Conservation (phyloP, 2,113 vertebrate species). For the Tachysurus fulvidraco region DNA sequence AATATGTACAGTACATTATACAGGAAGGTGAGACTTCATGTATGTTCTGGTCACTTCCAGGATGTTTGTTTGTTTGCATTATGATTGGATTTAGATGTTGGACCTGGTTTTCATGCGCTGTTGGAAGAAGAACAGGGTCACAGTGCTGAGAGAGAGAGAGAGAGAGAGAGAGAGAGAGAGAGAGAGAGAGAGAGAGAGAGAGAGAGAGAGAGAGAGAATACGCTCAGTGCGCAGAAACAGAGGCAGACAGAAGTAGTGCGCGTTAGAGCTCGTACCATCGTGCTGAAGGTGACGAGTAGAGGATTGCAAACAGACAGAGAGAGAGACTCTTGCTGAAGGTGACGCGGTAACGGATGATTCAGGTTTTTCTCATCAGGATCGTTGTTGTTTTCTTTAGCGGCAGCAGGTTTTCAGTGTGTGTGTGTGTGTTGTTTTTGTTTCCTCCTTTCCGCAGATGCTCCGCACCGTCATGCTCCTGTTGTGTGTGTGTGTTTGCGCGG, state of each 20-base stretch:
- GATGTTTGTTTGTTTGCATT: background rate
- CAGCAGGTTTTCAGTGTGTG: background rate
- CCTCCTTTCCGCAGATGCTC: slow-evolving; percentile 81
- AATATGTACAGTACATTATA: background rate
- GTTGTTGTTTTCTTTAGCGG: background rate
- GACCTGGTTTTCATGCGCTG: background rate
- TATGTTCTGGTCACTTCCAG: background rate
- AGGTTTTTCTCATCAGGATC: background rate
- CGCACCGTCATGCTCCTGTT: slow-evolving; percentile 66
- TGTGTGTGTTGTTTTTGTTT: slow-evolving; percentile 51
- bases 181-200: background rate
- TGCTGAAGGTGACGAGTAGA: slow-evolving; percentile 55
- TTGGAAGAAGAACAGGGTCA: background rate
- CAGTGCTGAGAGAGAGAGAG: background rate
- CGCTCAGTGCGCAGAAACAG: slow-evolving; percentile 60
- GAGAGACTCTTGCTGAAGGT: slow-evolving; percentile 51
- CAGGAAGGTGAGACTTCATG: background rate
- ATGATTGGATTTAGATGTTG: background rate
- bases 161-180: slow-evolving; percentile 20
- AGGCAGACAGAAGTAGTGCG: slow-evolving; percentile 49
- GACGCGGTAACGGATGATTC: slow-evolving; percentile 36
- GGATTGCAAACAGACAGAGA: slow-evolving; percentile 28
- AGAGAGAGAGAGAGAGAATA: slow-evolving; percentile 49
- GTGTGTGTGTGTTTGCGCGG: slow-evolving; percentile 80
- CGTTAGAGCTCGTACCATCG: slow-evolving; percentile 21